Conservation (phyloP, 1,140 invertebrate species). For the Musca domestica region DNA sequence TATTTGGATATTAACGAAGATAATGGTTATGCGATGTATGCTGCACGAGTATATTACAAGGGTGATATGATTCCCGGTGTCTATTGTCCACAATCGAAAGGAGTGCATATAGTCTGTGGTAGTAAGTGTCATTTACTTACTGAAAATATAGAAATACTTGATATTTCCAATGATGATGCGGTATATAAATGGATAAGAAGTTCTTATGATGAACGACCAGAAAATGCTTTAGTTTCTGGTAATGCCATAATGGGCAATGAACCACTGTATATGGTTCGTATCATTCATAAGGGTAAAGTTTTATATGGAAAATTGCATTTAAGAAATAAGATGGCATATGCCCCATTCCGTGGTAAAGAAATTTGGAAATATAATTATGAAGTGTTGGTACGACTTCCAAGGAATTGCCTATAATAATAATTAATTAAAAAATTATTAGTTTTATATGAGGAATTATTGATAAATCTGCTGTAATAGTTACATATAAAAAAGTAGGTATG, state of each 20-base stretch:
- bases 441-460: too few species aligned
- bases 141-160: constrained; percentile 57
- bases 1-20: constrained; percentile 37
- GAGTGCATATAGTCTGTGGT: constrained; percentile 32
- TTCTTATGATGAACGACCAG: constrained; percentile 56
- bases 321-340: constrained; percentile 64
- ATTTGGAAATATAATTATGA: constrained; percentile 51
- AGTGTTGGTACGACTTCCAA: constrained; percentile 33
- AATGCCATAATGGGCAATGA: constrained; percentile 62
- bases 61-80: constrained; percentile 41
- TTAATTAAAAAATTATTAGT: too few species aligned
- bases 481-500: too few species aligned
- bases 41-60: constrained; percentile 37
- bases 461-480: too few species aligned
- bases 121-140: constrained; percentile 29
- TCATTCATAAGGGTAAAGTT: constrained; percentile 59
- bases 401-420: too few species aligned
- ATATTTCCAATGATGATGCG: constrained; percentile 43
- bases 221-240: constrained; percentile 60
- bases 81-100: constrained; percentile 36
- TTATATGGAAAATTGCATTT: constrained; percentile 72
- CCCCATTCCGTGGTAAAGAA: too few species aligned
- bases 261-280: constrained; percentile 64
- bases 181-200: constrained; percentile 55
- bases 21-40: constrained; percentile 40